Conservation (phyloP, 1,140 invertebrate genomes). For the Glossosoma conforme region DNA sequence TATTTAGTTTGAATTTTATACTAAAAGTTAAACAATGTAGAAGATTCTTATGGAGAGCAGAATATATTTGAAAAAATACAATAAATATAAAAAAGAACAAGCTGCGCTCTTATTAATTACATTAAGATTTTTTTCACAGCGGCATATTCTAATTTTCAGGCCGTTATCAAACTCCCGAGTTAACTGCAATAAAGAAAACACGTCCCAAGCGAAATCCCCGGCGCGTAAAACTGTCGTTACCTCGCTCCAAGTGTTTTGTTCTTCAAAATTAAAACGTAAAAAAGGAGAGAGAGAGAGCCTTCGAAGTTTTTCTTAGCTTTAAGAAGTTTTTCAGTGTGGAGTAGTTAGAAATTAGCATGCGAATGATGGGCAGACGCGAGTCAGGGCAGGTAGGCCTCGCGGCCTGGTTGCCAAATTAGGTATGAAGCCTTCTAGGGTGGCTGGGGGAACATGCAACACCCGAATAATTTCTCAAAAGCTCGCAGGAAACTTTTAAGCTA, state of each 20-base stretch:
- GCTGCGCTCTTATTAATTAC: background rate
- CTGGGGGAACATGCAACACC: constrained; percentile 7
- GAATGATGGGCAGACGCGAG: constrained; percentile 24
- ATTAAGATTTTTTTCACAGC: constrained; percentile 5
- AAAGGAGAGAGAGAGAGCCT: no score
- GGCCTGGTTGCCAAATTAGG: constrained; percentile 24
- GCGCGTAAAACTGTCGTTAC: constrained; percentile 28
- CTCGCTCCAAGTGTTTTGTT: constrained; percentile 25
- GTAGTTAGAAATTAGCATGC: constrained; percentile 24
- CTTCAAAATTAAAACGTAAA: constrained; percentile 22
- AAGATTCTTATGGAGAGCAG: no score
- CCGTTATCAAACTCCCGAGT: constrained; percentile 21
- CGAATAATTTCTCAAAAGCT: constrained; percentile 26
- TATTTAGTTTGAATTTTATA: no score
- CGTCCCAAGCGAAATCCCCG: constrained; percentile 2
- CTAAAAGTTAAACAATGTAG: no score
- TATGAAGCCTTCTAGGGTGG: constrained; percentile 13
- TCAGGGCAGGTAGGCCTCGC: constrained; percentile 6
- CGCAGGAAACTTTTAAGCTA: constrained; percentile 28
- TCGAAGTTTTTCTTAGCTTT: constrained; percentile 3
- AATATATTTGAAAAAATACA: background rate
- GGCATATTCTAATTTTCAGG: constrained; percentile 22
- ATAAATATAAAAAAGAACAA: background rate
- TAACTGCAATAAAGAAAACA: constrained; percentile 16
- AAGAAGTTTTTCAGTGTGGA: constrained; percentile 4